Evolutionary conservation across 2,113 vertebrate genomes (phyloP).

Genomic region (Chlamydotis undulata): DNA sequence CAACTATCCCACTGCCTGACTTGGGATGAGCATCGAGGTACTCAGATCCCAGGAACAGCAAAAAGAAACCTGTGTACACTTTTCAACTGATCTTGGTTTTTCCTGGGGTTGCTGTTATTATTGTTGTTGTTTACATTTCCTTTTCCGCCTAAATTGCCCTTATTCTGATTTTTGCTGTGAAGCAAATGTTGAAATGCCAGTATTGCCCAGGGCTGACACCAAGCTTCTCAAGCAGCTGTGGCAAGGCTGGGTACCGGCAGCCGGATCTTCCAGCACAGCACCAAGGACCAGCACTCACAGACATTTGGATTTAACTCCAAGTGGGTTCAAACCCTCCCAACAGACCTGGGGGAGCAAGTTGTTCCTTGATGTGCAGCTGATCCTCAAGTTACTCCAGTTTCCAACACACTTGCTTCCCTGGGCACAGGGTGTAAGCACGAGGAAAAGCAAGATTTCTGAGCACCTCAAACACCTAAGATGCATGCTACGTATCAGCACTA

Average conservation of each 20-base stretch:
- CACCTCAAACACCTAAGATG: neutral
- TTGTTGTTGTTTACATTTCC: neutral
- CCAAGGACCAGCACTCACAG: neutral
- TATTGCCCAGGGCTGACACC: neutral
- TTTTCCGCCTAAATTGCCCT: neutral
- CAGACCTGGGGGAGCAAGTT: neutral
- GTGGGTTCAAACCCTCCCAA: neutral
- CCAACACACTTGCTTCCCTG: neutral
- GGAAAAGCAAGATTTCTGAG: neutral
- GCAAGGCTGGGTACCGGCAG: neutral
- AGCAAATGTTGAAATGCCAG: neutral
- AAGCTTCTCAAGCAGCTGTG: neutral
- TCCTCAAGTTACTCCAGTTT: neutral
- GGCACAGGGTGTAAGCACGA: accelerated
- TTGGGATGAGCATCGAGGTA: neutral
- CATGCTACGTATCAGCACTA: neutral
- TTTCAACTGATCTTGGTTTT: neutral
- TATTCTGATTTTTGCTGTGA: neutral
- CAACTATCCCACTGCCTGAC: neutral
- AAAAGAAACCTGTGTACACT: neutral
- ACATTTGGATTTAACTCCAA: neutral
- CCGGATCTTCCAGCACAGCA: neutral
- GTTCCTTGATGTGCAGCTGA: neutral
- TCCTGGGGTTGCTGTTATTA: neutral
- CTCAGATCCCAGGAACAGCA: neutral